These are phyloP conservation scores for Elaeidobius kamerunicus DNA, from an alignment of 2,888 invertebrate genomes.

Conservation along the genomic window DNA sequence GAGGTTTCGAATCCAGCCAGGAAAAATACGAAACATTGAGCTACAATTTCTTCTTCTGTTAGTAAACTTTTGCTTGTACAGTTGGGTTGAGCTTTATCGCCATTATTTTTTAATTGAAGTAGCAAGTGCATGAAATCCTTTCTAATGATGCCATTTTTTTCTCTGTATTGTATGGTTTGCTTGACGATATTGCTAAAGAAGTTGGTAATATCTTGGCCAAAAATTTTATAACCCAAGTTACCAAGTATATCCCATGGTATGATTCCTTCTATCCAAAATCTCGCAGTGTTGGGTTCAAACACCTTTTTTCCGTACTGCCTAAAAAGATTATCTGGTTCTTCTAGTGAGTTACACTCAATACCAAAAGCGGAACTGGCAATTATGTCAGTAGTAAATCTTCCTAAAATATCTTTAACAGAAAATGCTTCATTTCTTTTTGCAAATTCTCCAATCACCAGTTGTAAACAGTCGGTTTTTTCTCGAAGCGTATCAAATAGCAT, in stretches of 20 bases:
- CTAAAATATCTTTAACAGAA: constrained; percentile 49
- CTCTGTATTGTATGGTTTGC: constrained; percentile 49
- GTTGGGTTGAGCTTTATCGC: constrained; percentile 24
- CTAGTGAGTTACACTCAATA: constrained; percentile 54
- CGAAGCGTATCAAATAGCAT: constrained; percentile 7
- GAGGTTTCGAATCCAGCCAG: constrained; percentile 39
- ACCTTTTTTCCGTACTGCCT: constrained; percentile 2
- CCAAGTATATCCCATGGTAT: constrained; percentile 1
- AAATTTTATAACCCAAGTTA: constrained; percentile 28
- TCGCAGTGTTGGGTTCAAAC: not conserved
- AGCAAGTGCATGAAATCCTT: constrained; percentile 57
- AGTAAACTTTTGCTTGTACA: constrained; percentile 31
- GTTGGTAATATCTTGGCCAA: not conserved
- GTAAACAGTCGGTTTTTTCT: constrained; percentile 29
- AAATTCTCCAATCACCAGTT: constrained; percentile 26
- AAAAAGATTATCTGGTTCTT: constrained; percentile 53
- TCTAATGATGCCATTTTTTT: constrained; percentile 47
- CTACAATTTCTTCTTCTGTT: constrained; percentile 32
- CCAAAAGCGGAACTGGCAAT: constrained; percentile 59
- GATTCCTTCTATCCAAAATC: not conserved
- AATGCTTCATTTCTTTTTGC: constrained; percentile 17
- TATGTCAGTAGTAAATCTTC: constrained; percentile 57
- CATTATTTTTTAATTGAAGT: constrained; percentile 47
- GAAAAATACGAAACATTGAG: constrained; percentile 36
- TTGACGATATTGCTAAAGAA: no score